Evolutionary conservation across 2,888 invertebrate species (phyloP), one percentile per base, ranked within the genome.

Genomic region (Pycnomerus fuliginosus): DNA sequence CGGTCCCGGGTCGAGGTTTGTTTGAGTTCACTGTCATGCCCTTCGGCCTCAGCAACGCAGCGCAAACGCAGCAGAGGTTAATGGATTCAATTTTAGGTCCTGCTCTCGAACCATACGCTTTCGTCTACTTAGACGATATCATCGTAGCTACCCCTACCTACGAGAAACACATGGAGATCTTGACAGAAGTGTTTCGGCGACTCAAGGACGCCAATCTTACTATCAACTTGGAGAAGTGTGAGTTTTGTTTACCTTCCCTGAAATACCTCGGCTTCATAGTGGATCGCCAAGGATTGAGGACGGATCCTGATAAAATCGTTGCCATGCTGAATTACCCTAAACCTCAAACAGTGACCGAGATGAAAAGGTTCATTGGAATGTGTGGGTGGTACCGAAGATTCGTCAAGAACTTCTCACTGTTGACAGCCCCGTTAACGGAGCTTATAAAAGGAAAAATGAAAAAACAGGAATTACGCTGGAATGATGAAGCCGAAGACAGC

Each of bases 1-100:
- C 50, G 11, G 54, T 67, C 1, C 56, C 58, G 2, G 52, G 59
- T 5, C 40, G 58, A 17, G 63, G 62, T 2, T 47, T 58, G 3
- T 63, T 56, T 37, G 52, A 65, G 16, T 64, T 55, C 34, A 35
- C 12, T 1, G 47, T 44, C 4, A 32, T 58, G 35, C 50, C 56
- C 0, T 46, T 46, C 31, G 45, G 45, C 2, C 17, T 48, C 3
- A 2, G 27, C 8, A 39, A 48, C 32, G 15, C 23, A 4, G 40
- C 48, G 8, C 39, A 39, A 20, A 15, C 16, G 5, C 44, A 45
- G 30, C 48, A 48, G 24, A 11, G 48, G 5, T 22, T 48, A 1
- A 23, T 39, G 22, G 44, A 48, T 22, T 33, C 44, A 2, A n/a
- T 48, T 8, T 42, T 48, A 17, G 48, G 48, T 16, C 39, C 48